Evolutionary conservation across 2,888 invertebrate species (phyloP), one percentile per base, ranked within the genome.

Genomic region (Stenolophus ochropezus): DNA sequence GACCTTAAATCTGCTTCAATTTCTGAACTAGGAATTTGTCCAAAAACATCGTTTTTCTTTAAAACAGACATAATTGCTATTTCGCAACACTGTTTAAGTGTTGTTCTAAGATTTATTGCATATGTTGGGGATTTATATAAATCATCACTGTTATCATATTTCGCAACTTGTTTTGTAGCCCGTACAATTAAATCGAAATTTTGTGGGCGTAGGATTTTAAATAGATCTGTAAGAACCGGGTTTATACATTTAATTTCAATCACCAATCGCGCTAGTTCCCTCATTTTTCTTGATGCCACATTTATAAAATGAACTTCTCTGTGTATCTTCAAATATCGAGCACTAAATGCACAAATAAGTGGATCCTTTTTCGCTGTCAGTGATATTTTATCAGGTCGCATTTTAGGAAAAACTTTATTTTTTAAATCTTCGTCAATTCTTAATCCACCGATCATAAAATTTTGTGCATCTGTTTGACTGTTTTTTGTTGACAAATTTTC

Each of bases 221-320:
- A 81, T 53, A 84, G 42, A 33, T 53, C 75, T 21, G 61, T 82
- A 21, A 83, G 69, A 4, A 42, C 18, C 23, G 47, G 74, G 11
- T 84, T 51, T 4, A 71, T n/a, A 51, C 77, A 83, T 53, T 47
- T 80, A 2, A 83, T 11, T 79, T 84, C 84, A 4, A 83, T 78
- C n/a, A 84, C 51, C 1, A 84, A 5, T 77, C 71, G 78, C 2
- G 81, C 56, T 0, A 84, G 47, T 73, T 83, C 83, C 20, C 84
- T 49, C 84, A 84, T 84, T 79, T 84, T 84, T 49, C 83, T 25
- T 0, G 83, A 84, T n/a, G 79, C 71, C 1, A 83, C 82, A 51
- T 82, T 82, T 2, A 83, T 42, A 33, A 82, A 83, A 80, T 84
- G 83, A 61, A 82, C 81, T 69, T 84, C 83, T 16, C 83, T 25